phyloP scores from a whole-genome alignment of 2,113 vertebrate species.

The Chaetura pelagica region DNA sequence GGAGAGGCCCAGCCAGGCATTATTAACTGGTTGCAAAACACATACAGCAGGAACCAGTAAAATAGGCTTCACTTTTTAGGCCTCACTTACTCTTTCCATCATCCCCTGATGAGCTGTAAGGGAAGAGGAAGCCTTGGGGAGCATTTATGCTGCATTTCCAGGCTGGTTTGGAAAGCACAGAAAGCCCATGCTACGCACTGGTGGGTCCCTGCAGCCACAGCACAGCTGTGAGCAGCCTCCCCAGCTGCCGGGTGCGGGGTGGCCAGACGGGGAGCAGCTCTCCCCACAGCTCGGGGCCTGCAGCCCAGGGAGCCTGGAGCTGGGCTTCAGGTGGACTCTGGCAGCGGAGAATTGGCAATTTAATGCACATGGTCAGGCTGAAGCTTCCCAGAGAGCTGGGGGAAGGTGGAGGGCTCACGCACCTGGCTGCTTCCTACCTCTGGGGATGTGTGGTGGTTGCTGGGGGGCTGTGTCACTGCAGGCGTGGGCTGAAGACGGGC shows the following conservation, averaged over 20 bases:
- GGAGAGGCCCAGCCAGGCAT: background rate
- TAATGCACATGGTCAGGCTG: accelerated
- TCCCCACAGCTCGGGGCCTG: background rate
- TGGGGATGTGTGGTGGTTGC: accelerated
- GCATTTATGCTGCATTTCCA: background rate
- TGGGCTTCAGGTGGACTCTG: background rate
- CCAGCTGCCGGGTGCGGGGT: accelerated
- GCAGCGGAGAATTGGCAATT: accelerated
- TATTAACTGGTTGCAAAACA: background rate
- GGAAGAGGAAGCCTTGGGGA: background rate
- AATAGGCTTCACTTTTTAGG: background rate
- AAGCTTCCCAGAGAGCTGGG: background rate
- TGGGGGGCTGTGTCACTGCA: accelerated
- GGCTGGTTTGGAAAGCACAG: accelerated
- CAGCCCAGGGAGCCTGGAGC: background rate
- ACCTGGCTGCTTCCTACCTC: accelerated
- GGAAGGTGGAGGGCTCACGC: accelerated
- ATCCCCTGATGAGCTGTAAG: background rate
- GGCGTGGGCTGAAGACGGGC: background rate
- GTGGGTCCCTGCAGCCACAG: accelerated
- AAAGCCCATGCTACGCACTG: accelerated
- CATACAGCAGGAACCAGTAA: background rate
- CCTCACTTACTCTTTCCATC: background rate
- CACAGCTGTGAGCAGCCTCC: accelerated
- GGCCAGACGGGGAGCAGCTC: accelerated